Evolutionary conservation across 2,888 invertebrate genomes (phyloP).

Genomic region (Nycteola revayana): DNA sequence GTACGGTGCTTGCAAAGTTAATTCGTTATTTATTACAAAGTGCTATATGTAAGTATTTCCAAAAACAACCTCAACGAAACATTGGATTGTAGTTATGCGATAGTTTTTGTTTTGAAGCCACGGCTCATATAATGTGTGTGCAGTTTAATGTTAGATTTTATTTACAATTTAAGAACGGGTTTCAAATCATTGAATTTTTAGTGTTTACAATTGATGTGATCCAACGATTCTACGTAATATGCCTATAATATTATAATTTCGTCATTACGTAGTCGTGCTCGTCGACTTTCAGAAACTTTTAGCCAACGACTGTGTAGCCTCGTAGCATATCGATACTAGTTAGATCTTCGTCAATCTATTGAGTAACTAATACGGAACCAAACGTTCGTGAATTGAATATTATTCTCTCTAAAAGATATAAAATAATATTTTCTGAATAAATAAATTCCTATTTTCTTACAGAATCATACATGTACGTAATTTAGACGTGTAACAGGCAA

Average conservation of each 20-base stretch:
- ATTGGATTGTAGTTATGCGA: slow-evolving; percentile 47
- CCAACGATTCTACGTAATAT: slow-evolving; percentile 54
- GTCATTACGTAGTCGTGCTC: slow-evolving; percentile 46
- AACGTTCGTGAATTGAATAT: slow-evolving; percentile 64
- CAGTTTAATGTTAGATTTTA: slow-evolving; percentile 49
- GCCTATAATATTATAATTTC: slow-evolving; percentile 46
- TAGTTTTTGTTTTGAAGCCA: slow-evolving; percentile 40
- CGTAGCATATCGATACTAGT: slow-evolving; percentile 63
- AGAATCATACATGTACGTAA: slow-evolving; percentile 58
- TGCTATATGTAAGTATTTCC: slow-evolving; percentile 51
- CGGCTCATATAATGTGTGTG: slow-evolving; percentile 45
- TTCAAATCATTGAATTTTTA: slow-evolving; percentile 70
- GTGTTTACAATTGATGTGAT: slow-evolving; percentile 41
- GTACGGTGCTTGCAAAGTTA: slow-evolving; percentile 74
- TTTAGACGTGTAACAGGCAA: slow-evolving; percentile 67
- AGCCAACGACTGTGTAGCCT: slow-evolving; percentile 69
- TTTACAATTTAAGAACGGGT: slow-evolving; percentile 53
- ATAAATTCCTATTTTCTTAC: slow-evolving; percentile 79
- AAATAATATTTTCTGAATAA: slow-evolving; percentile 72
- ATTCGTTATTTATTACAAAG: slow-evolving; percentile 57
- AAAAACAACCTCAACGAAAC: slow-evolving; percentile 61
- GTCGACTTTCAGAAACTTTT: slow-evolving; percentile 49
- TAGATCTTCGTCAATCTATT: slow-evolving; percentile 58
- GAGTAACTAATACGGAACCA: slow-evolving; percentile 59
- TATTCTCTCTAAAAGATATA: slow-evolving; percentile 56